Percentiles rank a stretch among this genome's conserved stretches.
phyloP scores from a whole-genome alignment of 2,113 vertebrate species.

The Caranx melampygus region DNA sequence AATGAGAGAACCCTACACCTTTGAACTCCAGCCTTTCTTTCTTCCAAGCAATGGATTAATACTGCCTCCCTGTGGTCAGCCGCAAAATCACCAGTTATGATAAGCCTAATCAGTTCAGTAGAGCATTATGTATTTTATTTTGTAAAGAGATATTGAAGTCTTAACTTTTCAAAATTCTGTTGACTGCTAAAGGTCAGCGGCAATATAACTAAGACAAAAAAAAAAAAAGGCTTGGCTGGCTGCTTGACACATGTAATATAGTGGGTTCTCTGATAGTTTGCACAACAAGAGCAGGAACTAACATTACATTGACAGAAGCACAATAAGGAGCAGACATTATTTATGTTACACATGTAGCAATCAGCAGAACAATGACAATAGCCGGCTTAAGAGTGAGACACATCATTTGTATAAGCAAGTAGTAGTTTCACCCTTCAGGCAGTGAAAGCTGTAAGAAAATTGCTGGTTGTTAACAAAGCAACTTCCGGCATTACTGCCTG shows the following conservation, averaged over 20 bases:
- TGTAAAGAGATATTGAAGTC: neutral
- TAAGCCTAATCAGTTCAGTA: neutral
- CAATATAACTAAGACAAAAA: neutral
- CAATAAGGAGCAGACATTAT: too few relatives aligned
- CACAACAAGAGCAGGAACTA: neutral
- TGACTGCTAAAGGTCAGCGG: neutral
- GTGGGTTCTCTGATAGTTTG: neutral
- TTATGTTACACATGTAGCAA: neutral
- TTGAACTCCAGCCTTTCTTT: neutral
- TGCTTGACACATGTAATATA: neutral
- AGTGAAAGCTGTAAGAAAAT: neutral
- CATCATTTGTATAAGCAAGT: neutral
- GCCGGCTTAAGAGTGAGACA: neutral
- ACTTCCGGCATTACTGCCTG: neutral
- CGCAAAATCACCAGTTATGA: neutral
- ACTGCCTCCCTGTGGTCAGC: conserved; percentile 71
- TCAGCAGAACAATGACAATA: neutral
- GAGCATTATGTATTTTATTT: too few relatives aligned
- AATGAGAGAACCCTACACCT: neutral
- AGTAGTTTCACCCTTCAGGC: neutral
- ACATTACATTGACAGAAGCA: neutral
- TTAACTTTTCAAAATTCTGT: neutral
- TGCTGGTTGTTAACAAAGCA: neutral
- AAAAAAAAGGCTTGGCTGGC: too few relatives aligned
- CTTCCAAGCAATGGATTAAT: conserved; percentile 38